Evolutionary conservation across 2,113 vertebrate species (phyloP).

Genomic region (Chloroceryle aenea): DNA sequence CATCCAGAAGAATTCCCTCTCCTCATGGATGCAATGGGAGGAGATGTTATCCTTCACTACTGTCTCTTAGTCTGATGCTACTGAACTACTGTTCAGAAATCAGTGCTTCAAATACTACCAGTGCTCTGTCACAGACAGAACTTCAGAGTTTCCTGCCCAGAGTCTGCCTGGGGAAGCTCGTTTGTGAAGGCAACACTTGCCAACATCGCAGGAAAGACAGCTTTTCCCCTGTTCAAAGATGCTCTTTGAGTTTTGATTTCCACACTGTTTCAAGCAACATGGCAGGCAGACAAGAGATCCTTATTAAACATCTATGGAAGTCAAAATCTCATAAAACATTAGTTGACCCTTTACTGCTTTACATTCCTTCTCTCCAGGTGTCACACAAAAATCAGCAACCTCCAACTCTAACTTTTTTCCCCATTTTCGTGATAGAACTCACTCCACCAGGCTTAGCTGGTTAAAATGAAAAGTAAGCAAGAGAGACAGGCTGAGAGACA

Average conservation of each 20-base stretch:
- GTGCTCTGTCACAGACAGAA: neutral
- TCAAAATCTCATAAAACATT: neutral
- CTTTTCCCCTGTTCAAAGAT: neutral
- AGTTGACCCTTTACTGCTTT: neutral
- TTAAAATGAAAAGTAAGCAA: neutral
- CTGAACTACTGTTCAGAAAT: neutral
- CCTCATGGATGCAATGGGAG: neutral
- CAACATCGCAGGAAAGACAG: neutral
- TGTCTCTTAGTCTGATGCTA: neutral
- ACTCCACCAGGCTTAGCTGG: neutral
- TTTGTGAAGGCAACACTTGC: neutral
- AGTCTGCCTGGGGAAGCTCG: neutral
- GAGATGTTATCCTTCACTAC: neutral
- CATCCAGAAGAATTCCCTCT: neutral
- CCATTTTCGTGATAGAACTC: accelerated
- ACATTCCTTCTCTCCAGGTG: neutral
- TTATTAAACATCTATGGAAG: neutral
- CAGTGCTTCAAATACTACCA: neutral
- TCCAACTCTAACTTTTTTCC: neutral
- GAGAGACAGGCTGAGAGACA: neutral
- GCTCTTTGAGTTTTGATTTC: neutral
- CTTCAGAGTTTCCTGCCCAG: neutral
- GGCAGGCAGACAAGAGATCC: neutral
- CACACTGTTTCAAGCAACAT: neutral
- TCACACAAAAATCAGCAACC: neutral